Evolutionary conservation across 2,113 vertebrate genomes (phyloP), one percentile per base, ranked within the genome.

Genomic region (Nesogale talazaci): DNA sequence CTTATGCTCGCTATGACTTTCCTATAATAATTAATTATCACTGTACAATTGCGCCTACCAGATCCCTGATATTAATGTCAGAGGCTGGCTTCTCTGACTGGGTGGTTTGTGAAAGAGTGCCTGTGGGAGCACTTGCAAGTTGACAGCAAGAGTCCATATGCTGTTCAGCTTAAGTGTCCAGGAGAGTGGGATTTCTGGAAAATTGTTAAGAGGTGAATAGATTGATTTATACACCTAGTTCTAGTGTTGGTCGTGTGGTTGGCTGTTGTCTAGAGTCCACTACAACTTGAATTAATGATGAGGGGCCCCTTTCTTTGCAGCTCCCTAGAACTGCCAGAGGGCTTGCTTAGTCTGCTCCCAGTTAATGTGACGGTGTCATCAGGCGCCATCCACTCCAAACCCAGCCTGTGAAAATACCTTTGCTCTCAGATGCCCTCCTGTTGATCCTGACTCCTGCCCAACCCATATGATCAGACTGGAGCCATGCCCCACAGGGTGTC

Each of bases 101-200:
- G 22, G 40, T 77, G 22, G 75, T 75, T 76, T 56, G 61, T 29
- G 16, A 82, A 5, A 59, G 29, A 63, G 38, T 29, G 38, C 59
- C 11, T 46, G 6, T 38, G 23, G 34, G 29, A 25, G 27, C 5
- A 40, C 46, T 52, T 52, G 46, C 9, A 52, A 52, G 31, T 4
- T 67, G 46, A 52, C 38, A 38, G n/a, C 57, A 31, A 11, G 82
- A 40, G 42, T 40, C 42, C 25, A 29, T 61, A 59, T 59, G 46
- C 23, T 65, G 5, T 83, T 83, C 76, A 12, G 34, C 40, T 63
- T 77, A 63, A 69, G 72, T 52, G 31, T 25, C 46, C 16, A 10
- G 70, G 12, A 94, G 40, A 80, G 70, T 57, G 19, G 52, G 42
- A 82, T 61, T 93, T 84, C 61, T 69, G n/a, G 25, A 94, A 29